Evolutionary conservation across 2,113 vertebrate genomes (phyloP).

Genomic region (Peromyscus leucopus): DNA sequence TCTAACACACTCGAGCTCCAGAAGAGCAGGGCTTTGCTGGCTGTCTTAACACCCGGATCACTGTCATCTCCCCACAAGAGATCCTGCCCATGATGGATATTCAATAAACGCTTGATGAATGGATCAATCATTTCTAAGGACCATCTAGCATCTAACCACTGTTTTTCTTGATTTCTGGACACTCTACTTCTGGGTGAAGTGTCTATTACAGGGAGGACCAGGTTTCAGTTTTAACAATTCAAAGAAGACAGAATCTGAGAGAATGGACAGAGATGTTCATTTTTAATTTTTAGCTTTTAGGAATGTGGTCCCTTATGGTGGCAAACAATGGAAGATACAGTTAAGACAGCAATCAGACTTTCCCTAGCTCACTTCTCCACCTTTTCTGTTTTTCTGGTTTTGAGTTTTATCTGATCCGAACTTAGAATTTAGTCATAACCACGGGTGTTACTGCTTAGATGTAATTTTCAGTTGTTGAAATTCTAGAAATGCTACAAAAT

Average conservation of each 20-base stretch:
- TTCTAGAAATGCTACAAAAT: slow-evolving; percentile 59
- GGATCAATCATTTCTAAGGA: not conserved
- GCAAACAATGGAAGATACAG: not conserved
- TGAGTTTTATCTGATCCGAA: slow-evolving; percentile 31
- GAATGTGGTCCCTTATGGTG: not conserved
- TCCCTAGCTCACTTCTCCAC: not conserved
- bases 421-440: not conserved
- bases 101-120: not conserved
- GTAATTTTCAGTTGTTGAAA: slow-evolving; percentile 45
- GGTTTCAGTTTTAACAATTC: not conserved
- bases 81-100: rapidly evolving
- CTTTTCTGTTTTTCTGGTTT: slow-evolving; percentile 35
- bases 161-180: not conserved
- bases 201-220: not conserved
- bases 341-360: not conserved
- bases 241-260: not conserved
- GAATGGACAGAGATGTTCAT: not conserved
- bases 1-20: not conserved
- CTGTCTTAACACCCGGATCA: not conserved
- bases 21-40: not conserved
- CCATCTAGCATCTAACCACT: not conserved
- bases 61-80: not conserved
- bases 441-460: slow-evolving; percentile 11
- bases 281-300: slow-evolving; percentile 44
- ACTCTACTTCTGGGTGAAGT: not conserved